phyloP scores from a whole-genome alignment of 2,888 invertebrate species.

The Tenthredo distinguenda region DNA sequence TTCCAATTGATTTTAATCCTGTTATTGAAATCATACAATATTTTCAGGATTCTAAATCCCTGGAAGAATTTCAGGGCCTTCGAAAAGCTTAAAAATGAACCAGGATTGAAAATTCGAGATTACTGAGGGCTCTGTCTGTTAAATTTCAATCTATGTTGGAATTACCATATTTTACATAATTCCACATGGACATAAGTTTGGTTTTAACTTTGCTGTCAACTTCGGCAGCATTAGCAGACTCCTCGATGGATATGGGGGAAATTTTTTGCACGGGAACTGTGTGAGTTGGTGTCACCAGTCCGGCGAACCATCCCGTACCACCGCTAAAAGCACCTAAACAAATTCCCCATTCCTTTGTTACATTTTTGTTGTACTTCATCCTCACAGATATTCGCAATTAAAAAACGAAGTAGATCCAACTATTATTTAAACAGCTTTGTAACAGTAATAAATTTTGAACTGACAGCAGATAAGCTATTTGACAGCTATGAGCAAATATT shows the following conservation, averaged over 20 bases:
- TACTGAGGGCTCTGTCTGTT: not conserved
- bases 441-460: not conserved
- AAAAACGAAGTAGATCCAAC: not conserved
- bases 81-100: not conserved
- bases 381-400: not conserved
- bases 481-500: not conserved
- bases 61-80: not conserved
- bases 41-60: not conserved
- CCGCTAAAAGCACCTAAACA: slow-evolving; percentile 63
- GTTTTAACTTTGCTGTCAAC: slow-evolving; percentile 90
- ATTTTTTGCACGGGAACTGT: slow-evolving; percentile 66
- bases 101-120: not conserved
- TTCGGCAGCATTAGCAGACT: slow-evolving; percentile 76
- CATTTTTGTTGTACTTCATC: not conserved
- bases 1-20: too few relatives aligned
- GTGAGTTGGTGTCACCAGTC: slow-evolving; percentile 67
- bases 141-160: slow-evolving; percentile 46
- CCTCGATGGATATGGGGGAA: slow-evolving; percentile 64
- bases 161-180: slow-evolving; percentile 92
- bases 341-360: not conserved
- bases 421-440: not conserved
- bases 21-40: not conserved
- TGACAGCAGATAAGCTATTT: not conserved
- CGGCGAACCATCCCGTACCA: slow-evolving; percentile 64
- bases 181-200: slow-evolving; percentile 92